phyloP scores from a whole-genome alignment of 2,888 invertebrate species.

The Myathropa florea region DNA sequence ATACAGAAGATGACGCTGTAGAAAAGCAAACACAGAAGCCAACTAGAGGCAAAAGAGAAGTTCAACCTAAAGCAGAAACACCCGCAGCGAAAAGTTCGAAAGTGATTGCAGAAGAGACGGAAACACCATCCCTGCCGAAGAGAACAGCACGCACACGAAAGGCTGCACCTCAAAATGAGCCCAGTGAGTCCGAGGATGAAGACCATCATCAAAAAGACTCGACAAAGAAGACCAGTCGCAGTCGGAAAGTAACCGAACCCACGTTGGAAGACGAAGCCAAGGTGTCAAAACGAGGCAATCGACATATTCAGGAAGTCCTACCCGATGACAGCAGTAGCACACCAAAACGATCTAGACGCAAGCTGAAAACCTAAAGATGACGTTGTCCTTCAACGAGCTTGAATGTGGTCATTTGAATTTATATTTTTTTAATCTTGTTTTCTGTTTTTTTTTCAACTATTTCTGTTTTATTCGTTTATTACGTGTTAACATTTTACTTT shows the following conservation, averaged over 20 bases:
- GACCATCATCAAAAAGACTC: not conserved
- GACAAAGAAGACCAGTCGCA: conserved; percentile 2
- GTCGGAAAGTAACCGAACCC: not conserved
- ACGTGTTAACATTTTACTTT: conserved; percentile 22
- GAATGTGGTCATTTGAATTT: not conserved
- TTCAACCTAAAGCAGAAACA: not conserved
- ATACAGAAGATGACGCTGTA: conserved; percentile 4
- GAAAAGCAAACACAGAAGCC: not conserved
- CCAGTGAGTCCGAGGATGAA: conserved; percentile 15
- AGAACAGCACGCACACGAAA: conserved; percentile 32
- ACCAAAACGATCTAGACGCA: conserved; percentile 43
- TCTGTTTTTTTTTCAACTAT: not conserved
- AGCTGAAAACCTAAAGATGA: conserved; percentile 35
- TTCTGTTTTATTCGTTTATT: not conserved
- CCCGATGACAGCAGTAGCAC: not conserved
- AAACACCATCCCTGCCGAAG: not conserved
- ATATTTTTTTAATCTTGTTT: conserved; percentile 9
- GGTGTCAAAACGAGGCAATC: not conserved
- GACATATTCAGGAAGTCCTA: not conserved
- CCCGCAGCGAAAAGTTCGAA: not conserved
- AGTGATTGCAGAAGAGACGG: not conserved
- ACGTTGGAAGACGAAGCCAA: not conserved
- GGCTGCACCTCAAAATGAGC: not conserved
- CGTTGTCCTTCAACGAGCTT: not conserved
- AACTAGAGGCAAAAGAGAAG: not conserved